A percentile compares a stretch with the other conserved stretches of the same genome.
Evolutionary conservation across 2,113 vertebrate genomes (phyloP).

Genomic region (Columbina picui): DNA sequence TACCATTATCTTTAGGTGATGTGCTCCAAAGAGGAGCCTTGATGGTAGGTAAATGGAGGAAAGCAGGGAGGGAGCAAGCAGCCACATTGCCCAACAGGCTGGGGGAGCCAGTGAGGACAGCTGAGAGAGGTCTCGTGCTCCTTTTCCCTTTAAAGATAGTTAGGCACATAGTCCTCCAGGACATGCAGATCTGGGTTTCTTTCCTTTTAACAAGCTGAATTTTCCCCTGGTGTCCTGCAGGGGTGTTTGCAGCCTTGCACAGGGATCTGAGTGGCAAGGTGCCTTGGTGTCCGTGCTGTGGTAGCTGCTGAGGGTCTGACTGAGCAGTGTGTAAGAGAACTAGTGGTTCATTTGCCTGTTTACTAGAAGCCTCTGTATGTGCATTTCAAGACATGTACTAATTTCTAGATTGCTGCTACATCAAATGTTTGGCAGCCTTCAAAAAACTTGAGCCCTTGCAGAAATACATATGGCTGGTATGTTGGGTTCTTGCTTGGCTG

Average conservation of each 20-base stretch:
- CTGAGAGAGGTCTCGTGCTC: background rate
- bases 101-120: background rate
- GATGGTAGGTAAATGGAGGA: background rate
- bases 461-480: background rate
- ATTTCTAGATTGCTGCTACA: background rate
- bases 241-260: background rate
- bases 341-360: background rate
- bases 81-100: background rate
- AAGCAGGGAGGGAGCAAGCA: background rate
- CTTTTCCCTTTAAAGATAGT: background rate
- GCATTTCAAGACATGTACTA: background rate
- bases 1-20: background rate
- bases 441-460: background rate
- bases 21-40: background rate
- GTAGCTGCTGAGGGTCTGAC: accelerated
- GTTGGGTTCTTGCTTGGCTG: background rate
- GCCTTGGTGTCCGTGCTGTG: accelerated
- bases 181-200: background rate
- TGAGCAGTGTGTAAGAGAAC: background rate
- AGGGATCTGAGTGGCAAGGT: background rate
- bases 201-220: background rate
- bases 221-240: background rate
- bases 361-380: background rate
- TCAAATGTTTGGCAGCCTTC: background rate
- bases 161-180: background rate